These are phyloP conservation scores for Orycteropus afer DNA, from an alignment of 2,113 vertebrate genomes.

Conservation along the genomic window DNA sequence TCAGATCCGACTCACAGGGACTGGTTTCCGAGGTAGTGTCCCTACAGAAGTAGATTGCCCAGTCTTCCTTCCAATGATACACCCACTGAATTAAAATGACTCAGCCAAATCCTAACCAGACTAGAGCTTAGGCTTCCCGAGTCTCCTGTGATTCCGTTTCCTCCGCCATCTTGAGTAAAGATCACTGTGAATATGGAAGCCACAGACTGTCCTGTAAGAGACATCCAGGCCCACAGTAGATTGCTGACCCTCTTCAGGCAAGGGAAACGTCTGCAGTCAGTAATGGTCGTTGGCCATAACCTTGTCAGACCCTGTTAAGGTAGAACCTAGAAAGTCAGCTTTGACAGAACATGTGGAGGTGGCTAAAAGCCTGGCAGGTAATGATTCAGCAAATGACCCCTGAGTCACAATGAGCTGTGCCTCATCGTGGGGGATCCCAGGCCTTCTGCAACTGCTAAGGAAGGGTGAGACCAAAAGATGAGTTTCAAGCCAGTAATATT, in stretches of 20 bases:
- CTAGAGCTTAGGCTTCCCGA: slow-evolving; percentile 38
- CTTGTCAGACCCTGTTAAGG: slow-evolving; percentile 37
- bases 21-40: too few species aligned
- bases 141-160: neutral
- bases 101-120: neutral
- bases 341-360: neutral
- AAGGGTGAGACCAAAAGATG: neutral
- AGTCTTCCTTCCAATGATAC: too few species aligned
- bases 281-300: slow-evolving; percentile 25
- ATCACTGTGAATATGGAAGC: neutral
- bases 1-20: too few species aligned
- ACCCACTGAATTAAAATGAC: neutral
- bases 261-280: neutral
- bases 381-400: slow-evolving; percentile 13
- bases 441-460: neutral
- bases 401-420: neutral
- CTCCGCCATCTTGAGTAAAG: slow-evolving; percentile 14
- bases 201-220: neutral
- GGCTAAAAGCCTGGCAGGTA: neutral
- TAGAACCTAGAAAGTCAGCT: slow-evolving; percentile 27
- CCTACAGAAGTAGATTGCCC: too few species aligned
- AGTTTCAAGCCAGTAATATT: neutral
- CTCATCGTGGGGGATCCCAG: neutral
- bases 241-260: neutral
- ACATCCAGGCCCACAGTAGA: neutral